Conservation (phyloP, 2,888 invertebrate genomes). For the Coelinius sp. region DNA sequence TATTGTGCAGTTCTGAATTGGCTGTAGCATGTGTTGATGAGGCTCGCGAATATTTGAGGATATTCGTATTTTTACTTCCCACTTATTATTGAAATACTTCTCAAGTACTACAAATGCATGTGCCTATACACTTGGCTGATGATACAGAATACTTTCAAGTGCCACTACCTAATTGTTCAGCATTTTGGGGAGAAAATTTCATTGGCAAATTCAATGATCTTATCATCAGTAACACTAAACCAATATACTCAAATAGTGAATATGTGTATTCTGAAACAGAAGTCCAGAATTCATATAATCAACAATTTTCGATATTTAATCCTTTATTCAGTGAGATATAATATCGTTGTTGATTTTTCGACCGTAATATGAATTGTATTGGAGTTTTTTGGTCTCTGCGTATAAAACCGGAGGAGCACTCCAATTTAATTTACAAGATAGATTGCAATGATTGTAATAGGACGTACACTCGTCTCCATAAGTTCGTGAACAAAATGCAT, state of each 20-base stretch:
- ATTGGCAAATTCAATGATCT: background rate
- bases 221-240: background rate
- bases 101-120: background rate
- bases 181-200: background rate
- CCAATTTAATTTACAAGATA: too few relatives aligned
- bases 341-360: too few relatives aligned
- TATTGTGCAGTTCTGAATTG: background rate
- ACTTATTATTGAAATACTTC: background rate
- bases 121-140: background rate
- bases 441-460: too few relatives aligned
- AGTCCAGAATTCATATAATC: background rate
- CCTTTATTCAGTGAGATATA: background rate
- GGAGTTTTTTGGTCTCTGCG: too few relatives aligned
- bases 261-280: background rate
- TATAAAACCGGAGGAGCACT: too few relatives aligned
- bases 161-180: background rate
- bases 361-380: too few relatives aligned
- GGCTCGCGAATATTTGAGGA: background rate
- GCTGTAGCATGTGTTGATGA: background rate
- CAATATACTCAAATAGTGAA: background rate
- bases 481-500: too few relatives aligned
- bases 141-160: background rate
- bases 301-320: background rate
- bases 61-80: background rate
- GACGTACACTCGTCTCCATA: too few relatives aligned